Conservation (phyloP, 2,797 vertebrate genomes). For the Neopelma chrysocephalum region DNA sequence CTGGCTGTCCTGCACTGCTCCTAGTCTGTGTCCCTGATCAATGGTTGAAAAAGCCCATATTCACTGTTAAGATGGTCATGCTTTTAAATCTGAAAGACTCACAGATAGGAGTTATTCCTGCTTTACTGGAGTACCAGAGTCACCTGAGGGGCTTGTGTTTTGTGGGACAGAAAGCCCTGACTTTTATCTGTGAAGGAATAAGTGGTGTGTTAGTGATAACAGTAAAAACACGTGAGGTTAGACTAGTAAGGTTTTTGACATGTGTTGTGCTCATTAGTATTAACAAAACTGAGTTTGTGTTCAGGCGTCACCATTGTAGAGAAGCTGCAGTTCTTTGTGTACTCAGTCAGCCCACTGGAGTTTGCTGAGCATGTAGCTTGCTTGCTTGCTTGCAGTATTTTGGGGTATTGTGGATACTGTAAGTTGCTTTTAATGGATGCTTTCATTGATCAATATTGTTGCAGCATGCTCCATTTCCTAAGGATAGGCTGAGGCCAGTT, state of each 20-base stretch:
- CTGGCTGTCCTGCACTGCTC: neutral
- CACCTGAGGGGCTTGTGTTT: neutral
- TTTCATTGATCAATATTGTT: neutral
- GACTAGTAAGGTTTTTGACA: neutral
- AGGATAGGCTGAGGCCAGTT: neutral
- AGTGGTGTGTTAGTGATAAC: neutral
- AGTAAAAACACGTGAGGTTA: neutral
- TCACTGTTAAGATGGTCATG: rapidly evolving
- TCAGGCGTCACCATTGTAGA: rapidly evolving
- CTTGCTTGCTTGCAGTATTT: neutral
- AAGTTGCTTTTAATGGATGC: neutral
- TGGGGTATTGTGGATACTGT: neutral
- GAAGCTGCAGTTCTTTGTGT: neutral
- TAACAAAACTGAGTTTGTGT: neutral
- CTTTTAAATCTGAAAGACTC: neutral
- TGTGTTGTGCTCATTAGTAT: neutral
- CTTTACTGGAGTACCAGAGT: neutral
- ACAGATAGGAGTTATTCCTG: neutral
- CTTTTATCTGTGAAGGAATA: neutral
- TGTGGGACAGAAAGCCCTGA: neutral
- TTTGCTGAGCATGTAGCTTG: neutral
- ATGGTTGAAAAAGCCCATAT: neutral
- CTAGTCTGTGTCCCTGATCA: neutral
- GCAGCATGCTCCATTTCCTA: neutral
- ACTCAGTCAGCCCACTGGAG: neutral